Percentiles rank a stretch among this genome's conserved stretches.
These are phyloP conservation scores for Oikopleura vanhoeffeni DNA, from an alignment of 23 tunicate species.

Conservation along the genomic window DNA sequence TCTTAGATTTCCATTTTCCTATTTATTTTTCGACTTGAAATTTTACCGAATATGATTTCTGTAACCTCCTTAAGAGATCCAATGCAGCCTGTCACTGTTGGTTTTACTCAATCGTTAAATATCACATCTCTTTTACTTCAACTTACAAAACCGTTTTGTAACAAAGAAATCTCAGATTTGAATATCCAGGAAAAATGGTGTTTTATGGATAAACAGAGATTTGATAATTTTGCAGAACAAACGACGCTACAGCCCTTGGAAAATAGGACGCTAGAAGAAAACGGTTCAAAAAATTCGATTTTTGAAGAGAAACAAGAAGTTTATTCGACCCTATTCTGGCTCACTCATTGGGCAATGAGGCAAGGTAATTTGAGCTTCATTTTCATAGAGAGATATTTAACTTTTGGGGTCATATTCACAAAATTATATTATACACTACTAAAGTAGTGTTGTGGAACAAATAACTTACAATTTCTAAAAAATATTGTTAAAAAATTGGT, in stretches of 20 bases:
- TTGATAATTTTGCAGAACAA: not conserved
- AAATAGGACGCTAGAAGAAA: not conserved
- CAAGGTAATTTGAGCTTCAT: too few species aligned
- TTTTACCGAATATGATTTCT: too few species aligned
- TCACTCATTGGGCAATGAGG: not conserved
- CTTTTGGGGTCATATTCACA: too few species aligned
- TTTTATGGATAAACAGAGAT: not conserved
- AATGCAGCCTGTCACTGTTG: not conserved
- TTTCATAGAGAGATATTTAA: too few species aligned
- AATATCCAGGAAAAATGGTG: not conserved
- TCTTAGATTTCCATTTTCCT: too few species aligned
- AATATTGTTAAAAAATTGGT: too few species aligned
- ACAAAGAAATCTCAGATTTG: not conserved
- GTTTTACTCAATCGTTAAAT: not conserved
- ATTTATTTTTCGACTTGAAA: too few species aligned
- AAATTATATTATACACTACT: too few species aligned
- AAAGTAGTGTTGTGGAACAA: too few species aligned
- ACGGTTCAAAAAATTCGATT: not conserved
- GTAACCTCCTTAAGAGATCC: too few species aligned
- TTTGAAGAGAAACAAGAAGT: not conserved
- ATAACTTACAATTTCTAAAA: too few species aligned
- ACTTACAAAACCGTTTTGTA: not conserved
- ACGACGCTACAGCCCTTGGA: not conserved
- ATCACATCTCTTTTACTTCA: conserved; percentile 2
- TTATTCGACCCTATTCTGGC: not conserved